Percentiles rank a stretch among this genome's conserved stretches.
Conservation (phyloP, 2,797 vertebrate genomes). For the Alcedo quadribrachys region DNA sequence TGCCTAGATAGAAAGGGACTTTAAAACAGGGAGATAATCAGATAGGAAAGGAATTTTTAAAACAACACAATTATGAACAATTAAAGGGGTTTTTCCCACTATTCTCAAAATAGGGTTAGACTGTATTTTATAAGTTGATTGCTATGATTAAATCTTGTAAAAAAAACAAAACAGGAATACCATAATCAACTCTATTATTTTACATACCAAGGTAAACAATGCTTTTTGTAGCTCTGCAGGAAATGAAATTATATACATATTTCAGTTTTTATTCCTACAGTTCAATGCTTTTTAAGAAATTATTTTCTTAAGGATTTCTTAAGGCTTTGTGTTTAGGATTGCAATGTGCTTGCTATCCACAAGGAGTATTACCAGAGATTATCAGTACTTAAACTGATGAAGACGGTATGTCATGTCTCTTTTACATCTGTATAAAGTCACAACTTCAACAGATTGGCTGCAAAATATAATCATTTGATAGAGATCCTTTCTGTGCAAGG, state of each 20-base stretch:
- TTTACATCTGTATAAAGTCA: constrained; percentile 21
- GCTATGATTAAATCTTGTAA: constrained; percentile 19
- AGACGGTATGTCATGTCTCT: constrained; percentile 24
- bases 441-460: neutral
- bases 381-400: constrained; percentile 57
- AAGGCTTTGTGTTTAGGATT: constrained; percentile 51
- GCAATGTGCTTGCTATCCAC: constrained; percentile 50
- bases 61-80: neutral
- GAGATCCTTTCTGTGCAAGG: neutral
- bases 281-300: constrained; percentile 58
- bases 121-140: neutral
- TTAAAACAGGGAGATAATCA: neutral
- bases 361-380: constrained; percentile 63
- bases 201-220: constrained; percentile 14
- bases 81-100: constrained; percentile 40
- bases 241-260: constrained; percentile 27
- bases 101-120: constrained; percentile 21
- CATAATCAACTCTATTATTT: neutral
- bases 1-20: neutral
- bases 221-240: neutral
- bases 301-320: constrained; percentile 63
- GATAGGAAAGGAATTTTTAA: neutral
- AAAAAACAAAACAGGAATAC: neutral
- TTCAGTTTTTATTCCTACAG: constrained; percentile 45
- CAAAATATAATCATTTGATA: neutral